Base-by-base conservation (phyloP, 2,797 vertebrate species). In the Tragelaphus eurycerus region DNA sequence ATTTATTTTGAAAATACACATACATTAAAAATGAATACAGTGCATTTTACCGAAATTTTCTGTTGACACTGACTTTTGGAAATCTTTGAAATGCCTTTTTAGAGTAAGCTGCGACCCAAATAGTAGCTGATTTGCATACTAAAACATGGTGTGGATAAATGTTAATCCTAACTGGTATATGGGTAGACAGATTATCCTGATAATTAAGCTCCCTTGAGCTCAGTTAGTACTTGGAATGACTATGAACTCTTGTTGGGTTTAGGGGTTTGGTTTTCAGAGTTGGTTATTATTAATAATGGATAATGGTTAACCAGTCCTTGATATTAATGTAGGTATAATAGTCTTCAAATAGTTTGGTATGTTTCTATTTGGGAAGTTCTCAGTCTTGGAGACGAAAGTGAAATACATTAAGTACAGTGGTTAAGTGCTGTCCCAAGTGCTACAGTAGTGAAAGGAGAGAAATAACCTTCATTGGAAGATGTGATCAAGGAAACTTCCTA, bases 81-180 rank as follows among this genome's bases (percentile, higher is more conserved):
- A 89, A 82, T 78, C 78, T 93, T 90, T 59, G 31, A 94, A 94
- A 82, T 59, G 19, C 46, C 21, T 84, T 93, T 96, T 94, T 48
- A 90, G 27, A 38, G 8, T 81, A 55, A 88, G 50, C 13, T 91
- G 1, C 1, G 25, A 38, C 96, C 38, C 6, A 78, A 31, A 92
- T 17, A 94, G 86, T 55, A 92, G 59, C 46, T 93, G 23, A 79
- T 88, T 59, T 90, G 23, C 14, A n/a, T 89, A 71, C 1, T 60
- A 89, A 89, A 86, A 43, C 3, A 17, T 10, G 3, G 7, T 59
- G 16, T 76, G 31, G 17, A 46, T 79, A 90, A 86, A 54, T 90
- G 52, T 16, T 83, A 90, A 82, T 43, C 38, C 19, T 64, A 50
- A 38, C 19, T 76, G 88, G 52, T 76, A 34, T 85, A 31, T 93